A percentile compares a stretch with the other conserved stretches of the same genome.
Evolutionary conservation across 2,888 invertebrate species (phyloP).

Genomic region (Apodemia duryi): DNA sequence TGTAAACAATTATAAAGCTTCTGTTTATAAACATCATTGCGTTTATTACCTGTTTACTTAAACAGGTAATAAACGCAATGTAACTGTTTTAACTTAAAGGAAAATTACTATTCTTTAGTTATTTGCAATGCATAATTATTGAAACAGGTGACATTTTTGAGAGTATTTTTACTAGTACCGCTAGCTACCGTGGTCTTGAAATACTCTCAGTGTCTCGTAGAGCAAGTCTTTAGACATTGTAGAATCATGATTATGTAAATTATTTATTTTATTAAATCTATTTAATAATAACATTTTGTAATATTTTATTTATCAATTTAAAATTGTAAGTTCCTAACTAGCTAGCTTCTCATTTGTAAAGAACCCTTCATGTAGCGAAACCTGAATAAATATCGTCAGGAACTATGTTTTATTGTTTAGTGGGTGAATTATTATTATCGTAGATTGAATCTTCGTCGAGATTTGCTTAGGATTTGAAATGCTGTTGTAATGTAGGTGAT

Average conservation of each 20-base stretch:
- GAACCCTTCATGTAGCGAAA: slow-evolving; percentile 11
- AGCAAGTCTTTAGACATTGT: slow-evolving; percentile 46
- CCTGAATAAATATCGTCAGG: slow-evolving; percentile 24
- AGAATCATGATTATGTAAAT: slow-evolving; percentile 64
- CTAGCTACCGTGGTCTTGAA: slow-evolving; percentile 43
- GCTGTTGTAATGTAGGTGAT: slow-evolving; percentile 28
- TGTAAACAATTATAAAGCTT: neutral
- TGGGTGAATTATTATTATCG: slow-evolving; percentile 40
- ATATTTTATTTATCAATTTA: slow-evolving; percentile 69
- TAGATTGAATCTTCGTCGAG: slow-evolving; percentile 47
- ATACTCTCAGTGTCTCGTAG: slow-evolving; percentile 59
- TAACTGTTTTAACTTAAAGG: neutral
- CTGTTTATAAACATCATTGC: neutral
- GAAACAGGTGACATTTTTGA: slow-evolving; percentile 57
- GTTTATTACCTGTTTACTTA: neutral
- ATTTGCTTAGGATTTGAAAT: slow-evolving; percentile 42
- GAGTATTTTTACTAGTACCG: slow-evolving; percentile 58
- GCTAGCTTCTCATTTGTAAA: slow-evolving; percentile 57
- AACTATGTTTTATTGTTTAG: slow-evolving; percentile 38
- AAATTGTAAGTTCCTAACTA: slow-evolving; percentile 75
- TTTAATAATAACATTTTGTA: slow-evolving; percentile 35
- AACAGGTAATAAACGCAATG: too few relatives aligned
- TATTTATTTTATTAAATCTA: slow-evolving; percentile 69
- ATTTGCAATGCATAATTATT: slow-evolving; percentile 68
- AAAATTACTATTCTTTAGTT: neutral